These are phyloP conservation scores for Oscheius sp. DNA, from an alignment of 2,888 invertebrate species.

Conservation along the genomic window DNA sequence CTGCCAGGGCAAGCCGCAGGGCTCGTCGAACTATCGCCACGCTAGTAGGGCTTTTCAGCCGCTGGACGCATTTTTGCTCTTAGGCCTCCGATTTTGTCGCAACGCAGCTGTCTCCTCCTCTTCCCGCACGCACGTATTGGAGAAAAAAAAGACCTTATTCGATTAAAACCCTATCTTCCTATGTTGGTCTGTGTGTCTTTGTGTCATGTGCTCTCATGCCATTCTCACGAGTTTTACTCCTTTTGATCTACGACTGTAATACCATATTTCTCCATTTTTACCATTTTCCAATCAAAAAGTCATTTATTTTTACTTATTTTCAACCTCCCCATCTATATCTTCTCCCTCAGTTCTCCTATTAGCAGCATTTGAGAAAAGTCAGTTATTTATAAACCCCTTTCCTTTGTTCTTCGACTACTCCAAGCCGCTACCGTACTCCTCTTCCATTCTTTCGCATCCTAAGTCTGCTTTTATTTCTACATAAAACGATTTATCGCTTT, in stretches of 20 bases:
- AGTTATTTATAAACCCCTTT: background rate
- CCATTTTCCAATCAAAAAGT: no score
- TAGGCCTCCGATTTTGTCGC: background rate
- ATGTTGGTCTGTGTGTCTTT: slow-evolving; percentile 8
- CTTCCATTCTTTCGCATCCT: no score
- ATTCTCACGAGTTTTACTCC: slow-evolving; percentile 25
- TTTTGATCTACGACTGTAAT: no score
- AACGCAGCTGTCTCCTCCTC: background rate
- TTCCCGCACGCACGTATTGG: no score
- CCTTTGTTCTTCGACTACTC: no score
- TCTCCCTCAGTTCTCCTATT: background rate
- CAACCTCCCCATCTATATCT: background rate
- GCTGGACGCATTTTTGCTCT: background rate
- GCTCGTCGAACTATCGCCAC: slow-evolving; percentile 12
- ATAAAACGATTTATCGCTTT: background rate
- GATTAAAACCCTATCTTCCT: slow-evolving; percentile 22
- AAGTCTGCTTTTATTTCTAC: background rate
- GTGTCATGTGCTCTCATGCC: slow-evolving; percentile 18
- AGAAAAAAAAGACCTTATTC: no score
- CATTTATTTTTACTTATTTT: background rate
- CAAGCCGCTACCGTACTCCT: no score
- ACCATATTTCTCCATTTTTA: no score
- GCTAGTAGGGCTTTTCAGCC: no score
- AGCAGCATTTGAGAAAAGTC: background rate
- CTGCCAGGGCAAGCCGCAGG: slow-evolving; percentile 15